A percentile compares a stretch with the other conserved stretches of the same genome.
Conservation (phyloP, 2,113 vertebrate species). For the Thunnus maccoyii region DNA sequence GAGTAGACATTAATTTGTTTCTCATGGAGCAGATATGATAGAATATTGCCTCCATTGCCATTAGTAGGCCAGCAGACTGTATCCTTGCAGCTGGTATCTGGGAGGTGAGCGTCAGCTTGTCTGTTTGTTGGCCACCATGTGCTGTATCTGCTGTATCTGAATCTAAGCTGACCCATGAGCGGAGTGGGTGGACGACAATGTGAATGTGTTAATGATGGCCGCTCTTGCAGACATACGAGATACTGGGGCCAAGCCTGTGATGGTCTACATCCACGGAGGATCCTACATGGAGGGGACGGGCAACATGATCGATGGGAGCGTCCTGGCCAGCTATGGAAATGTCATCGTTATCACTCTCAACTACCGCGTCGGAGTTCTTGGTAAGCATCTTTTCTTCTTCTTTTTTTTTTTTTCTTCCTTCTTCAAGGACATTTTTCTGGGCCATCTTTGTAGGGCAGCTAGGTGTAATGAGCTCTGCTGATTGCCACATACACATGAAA, state of each 20-base stretch:
- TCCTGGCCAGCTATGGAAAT: constrained; percentile 98
- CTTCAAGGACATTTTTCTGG: constrained; percentile 76
- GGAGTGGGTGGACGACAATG: constrained; percentile 69
- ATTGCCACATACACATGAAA: constrained; percentile 67
- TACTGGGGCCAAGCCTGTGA: constrained; percentile 98
- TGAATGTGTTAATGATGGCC: constrained; percentile 87
- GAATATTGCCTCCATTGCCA: constrained; percentile 47
- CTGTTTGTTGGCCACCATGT: constrained; percentile 71
- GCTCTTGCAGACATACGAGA: constrained; percentile 98
- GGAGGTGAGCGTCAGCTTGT: constrained; percentile 74
- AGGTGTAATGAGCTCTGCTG: constrained; percentile 70
- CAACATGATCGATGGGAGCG: constrained; percentile 99
- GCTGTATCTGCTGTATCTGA: constrained; percentile 63
- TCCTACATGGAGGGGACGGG: constrained; percentile 99
- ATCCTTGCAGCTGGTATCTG: constrained; percentile 84
- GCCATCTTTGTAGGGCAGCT: constrained; percentile 73
- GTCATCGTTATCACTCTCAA: constrained; percentile 99
- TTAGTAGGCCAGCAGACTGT: constrained; percentile 42
- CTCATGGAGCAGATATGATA: constrained; percentile 39
- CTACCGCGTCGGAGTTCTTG: constrained; percentile 98
- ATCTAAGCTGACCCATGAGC: constrained; percentile 79
- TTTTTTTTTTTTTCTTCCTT: constrained; percentile 1
- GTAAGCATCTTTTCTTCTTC: constrained; percentile 83
- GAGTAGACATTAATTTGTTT: constrained; percentile 68
- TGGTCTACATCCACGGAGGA: constrained; percentile 99